Evolutionary conservation across 2,888 invertebrate species (phyloP), one percentile per base, ranked within the genome.

Genomic region (Heliconius sara): DNA sequence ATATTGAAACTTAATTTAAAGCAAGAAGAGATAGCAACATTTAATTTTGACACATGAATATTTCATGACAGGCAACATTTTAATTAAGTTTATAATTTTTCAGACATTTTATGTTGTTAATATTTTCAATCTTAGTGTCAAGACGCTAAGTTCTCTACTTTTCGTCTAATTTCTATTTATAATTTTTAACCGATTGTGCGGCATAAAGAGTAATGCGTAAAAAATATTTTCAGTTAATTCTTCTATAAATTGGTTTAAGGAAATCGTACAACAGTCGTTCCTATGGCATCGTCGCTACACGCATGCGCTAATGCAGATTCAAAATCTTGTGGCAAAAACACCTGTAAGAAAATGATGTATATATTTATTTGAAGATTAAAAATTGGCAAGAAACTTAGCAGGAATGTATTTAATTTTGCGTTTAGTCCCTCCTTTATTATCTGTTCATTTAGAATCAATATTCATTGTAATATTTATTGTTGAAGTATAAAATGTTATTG

Each of bases 221-320:
- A 12, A 60, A n/a, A 60, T 60, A n/a, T n/a, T 60, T 60, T n/a
- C 22, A 19, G n/a, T 60, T 60, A 22, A 60, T 25, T 25, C 13
- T 63, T 63, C 13, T n/a, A 4, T 27, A 25, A 25, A 63, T 10
- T 25, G 7, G 6, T 76, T 83, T 91, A 95, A 0, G 94, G 95
- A 86, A 95, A 95, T 66, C 95, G 84, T 16, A 95, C 91, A 34
- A 95, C 94, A 0, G 93, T 93, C 19, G 93, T 92, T 1, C 95
- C 95, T 25, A 95, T 81, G 0, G 95, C 94, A 30, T 93, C 92
- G 0, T 93, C 93, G 77, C 95, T 91, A 87, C 95, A 95, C 25
- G 95, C 92, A 84, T 95, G 95, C 9, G 95, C 93, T 0, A 95
- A 85, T 0, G 95, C 95, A 2, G 86, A 87, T 83, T 95, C 95